Base-by-base conservation (phyloP, 2,113 vertebrate genomes). In the Tragelaphus buxtoni region DNA sequence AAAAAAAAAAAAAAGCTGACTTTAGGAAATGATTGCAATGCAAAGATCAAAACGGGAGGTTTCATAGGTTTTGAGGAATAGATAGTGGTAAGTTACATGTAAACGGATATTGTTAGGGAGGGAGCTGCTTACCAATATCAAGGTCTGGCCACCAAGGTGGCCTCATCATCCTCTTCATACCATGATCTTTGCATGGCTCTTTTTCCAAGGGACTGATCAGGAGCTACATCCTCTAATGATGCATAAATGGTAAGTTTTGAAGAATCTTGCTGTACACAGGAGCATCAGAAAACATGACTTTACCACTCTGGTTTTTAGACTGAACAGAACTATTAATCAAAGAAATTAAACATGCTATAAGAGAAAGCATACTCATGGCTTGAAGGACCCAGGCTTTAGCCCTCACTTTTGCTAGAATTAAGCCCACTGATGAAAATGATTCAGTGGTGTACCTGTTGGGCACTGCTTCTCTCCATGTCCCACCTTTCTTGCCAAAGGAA, bases 401-500 rank as follows among this genome's bases (percentile, higher is more conserved):
- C 13, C n/a, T 42, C 30, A 47, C 0, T 3, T 76, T 55, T 76
- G 65, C 49, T 96, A 93, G 81, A 95, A 93, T 17, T 49, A 85
- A 94, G 92, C 84, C 79, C 82, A n/a, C 17, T 18, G 87, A 80
- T 51, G 88, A 72, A 58, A 83, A 47, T 30, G 55, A 47, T 24
- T 47, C 51, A 89, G 63, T 24, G 79, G 39, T 76, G 65, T 53
- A 97, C 91, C 90, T 94, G 83, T 61, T 86, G 87, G 94, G 83
- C 77, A 69, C 63, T 11, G 8, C 83, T 49, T 94, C 79, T 91
- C 92, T 90, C 65, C 26, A 55, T 55, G 69, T 56, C 7, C 13
- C 16, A 56, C 6, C n/a, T 82, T 77, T 95, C 45, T 55, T 92
- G 83, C 94, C 97, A 95, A 91, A 42, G 53, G 79, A 93, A 94